Evolutionary conservation across 2,888 invertebrate genomes (phyloP).

Genomic region (Sarcophaga subvicina): DNA sequence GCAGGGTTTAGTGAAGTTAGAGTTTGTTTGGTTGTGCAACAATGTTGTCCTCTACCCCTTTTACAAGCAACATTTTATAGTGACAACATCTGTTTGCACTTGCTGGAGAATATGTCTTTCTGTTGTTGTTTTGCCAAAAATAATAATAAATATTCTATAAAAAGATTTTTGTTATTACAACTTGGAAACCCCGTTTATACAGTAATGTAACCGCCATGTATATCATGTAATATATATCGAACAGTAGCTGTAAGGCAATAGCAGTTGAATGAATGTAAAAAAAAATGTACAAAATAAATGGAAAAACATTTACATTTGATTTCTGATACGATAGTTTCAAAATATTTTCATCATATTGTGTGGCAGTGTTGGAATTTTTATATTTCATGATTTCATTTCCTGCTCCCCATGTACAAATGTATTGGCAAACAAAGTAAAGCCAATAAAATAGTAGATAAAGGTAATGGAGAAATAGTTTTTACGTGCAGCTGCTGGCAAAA

Average conservation of each 20-base stretch:
- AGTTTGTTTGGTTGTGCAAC: background rate
- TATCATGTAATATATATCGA: too few relatives aligned
- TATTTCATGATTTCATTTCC: background rate
- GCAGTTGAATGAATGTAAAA: too few relatives aligned
- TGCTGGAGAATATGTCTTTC: slow-evolving; percentile 40
- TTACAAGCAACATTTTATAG: slow-evolving; percentile 40
- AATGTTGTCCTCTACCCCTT: background rate
- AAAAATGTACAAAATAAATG: too few relatives aligned
- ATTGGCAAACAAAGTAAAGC: background rate
- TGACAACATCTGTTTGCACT: slow-evolving; percentile 65
- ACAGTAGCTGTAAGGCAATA: too few relatives aligned
- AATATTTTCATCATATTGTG: background rate
- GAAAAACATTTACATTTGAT: slow-evolving; percentile 11
- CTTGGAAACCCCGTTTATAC: background rate
- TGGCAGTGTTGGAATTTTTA: background rate
- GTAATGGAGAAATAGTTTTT: slow-evolving; percentile 2
- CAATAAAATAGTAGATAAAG: background rate
- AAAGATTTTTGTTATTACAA: background rate
- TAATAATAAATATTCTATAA: slow-evolving; percentile 15
- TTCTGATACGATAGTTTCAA: slow-evolving; percentile 14
- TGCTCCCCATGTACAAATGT: background rate
- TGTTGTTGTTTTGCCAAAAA: slow-evolving; percentile 58
- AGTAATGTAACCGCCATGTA: too few relatives aligned
- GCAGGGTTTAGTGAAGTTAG: slow-evolving; percentile 5
- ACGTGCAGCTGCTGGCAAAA: background rate